Evolutionary conservation across 2,797 vertebrate species (phyloP).

Genomic region (Phrynocephalus guinanensis): DNA sequence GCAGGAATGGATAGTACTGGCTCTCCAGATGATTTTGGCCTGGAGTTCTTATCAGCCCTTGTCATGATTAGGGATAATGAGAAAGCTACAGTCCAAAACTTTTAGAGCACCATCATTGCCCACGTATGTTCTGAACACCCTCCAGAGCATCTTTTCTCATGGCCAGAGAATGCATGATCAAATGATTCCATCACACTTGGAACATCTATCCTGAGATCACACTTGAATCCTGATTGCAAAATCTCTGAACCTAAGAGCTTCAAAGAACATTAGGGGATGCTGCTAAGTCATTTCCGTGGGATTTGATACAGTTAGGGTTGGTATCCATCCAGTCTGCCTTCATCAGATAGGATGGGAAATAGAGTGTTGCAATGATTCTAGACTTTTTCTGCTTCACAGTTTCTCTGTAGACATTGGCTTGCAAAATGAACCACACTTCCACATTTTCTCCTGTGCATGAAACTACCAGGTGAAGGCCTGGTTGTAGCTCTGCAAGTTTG

Average conservation of each 20-base stretch:
- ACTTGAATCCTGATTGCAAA: background rate
- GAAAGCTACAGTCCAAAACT: background rate
- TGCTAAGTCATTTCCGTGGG: background rate
- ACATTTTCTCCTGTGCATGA: background rate
- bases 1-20: background rate
- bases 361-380: background rate
- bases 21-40: background rate
- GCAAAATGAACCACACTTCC: background rate
- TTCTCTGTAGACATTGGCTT: background rate
- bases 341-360: too few species aligned
- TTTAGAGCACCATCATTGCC: background rate
- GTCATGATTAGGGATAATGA: background rate
- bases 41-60: background rate
- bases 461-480: background rate
- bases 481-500: background rate
- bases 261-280: background rate
- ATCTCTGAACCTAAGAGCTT: background rate
- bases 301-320: background rate
- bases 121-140: background rate
- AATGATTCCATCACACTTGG: background rate
- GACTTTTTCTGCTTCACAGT: background rate
- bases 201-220: background rate
- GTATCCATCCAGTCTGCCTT: background rate
- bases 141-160: background rate
- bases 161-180: background rate